These are phyloP conservation scores for Mormyrus iriodes DNA, from an alignment of 2,113 vertebrate genomes.

Conservation along the genomic window DNA sequence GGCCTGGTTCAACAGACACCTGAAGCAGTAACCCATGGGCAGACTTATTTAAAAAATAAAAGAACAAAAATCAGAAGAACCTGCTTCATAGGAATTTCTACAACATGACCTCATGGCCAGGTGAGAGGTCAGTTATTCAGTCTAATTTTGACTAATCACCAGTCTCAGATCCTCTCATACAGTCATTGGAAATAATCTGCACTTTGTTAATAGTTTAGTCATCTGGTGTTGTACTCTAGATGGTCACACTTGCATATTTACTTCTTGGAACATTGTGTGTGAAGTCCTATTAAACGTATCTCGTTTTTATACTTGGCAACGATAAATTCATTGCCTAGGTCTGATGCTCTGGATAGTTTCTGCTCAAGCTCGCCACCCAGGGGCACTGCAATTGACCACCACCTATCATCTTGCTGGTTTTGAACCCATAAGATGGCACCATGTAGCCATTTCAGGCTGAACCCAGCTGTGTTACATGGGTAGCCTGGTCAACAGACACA, in stretches of 20 bases:
- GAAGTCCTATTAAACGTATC: not conserved
- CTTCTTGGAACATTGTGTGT: not conserved
- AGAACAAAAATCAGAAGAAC: too few species aligned
- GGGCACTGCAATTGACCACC: not conserved
- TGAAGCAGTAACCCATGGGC: not conserved
- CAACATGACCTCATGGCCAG: not conserved
- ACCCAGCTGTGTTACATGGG: not conserved
- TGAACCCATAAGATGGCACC: not conserved
- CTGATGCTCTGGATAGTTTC: not conserved
- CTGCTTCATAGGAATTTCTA: not conserved
- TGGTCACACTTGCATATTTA: not conserved
- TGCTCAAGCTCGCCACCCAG: not conserved
- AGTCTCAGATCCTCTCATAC: not conserved
- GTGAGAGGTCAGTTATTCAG: not conserved
- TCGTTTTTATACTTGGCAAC: not conserved
- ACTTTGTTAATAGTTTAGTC: not conserved
- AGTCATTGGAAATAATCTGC: not conserved
- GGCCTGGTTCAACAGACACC: not conserved
- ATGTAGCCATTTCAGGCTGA: not conserved
- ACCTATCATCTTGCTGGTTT: not conserved
- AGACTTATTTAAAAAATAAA: not conserved
- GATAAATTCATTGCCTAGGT: not conserved
- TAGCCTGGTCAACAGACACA: not conserved
- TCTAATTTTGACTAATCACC: not conserved
- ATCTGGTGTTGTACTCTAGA: not conserved